Base-by-base conservation (phyloP, 2,888 invertebrate species). In the Odontocolon sp. region DNA sequence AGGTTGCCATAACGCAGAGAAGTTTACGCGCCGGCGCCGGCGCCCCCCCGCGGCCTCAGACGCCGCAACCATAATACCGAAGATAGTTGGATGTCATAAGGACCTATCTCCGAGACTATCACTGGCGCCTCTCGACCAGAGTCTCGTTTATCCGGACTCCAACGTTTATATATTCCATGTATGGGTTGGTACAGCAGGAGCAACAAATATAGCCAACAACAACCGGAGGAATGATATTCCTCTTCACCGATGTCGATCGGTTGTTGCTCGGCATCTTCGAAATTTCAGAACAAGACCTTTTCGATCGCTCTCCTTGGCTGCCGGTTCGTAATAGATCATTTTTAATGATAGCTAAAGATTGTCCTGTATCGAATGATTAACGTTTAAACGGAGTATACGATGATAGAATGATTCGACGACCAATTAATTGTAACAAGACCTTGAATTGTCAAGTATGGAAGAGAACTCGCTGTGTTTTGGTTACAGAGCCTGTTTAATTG, bases 1-100 rank as follows among this genome's bases (percentile, higher is more conserved):
- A 64, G 63, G 64, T 77, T 72, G 77, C 84, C 84, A 81, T 90
- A 90, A 89, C 87, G 86, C 88, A 84, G 86, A 85, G 86, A 90
- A 81, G 84, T 89, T 90, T 90, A 89, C 88, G 88, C 87, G 87
- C 85, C 88, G 90, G 90, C 90, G 90, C 90, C 90, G 90, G 88
- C 86, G 88, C 90, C 90, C 89, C n/a, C 90, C 90, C 89, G 90
- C 89, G 88, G 90, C 87, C 89, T 89, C 90, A 90, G 90, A 90
- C 90, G 86, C 88, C 87, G 88, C 87, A 85, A 87, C 85, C 85
- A 87, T 87, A 88, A 88, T 86, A 86, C 86, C 81, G 80, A 82
- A 79, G 59, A 68, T 59, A 68, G 26, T 70, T 77, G 61, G 72
- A 57, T 69, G 68, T 59, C 72, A 57, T 72, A 77, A 77, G 77